Conservation (phyloP, 2,888 invertebrate genomes). For the Tenodera sinensis region DNA sequence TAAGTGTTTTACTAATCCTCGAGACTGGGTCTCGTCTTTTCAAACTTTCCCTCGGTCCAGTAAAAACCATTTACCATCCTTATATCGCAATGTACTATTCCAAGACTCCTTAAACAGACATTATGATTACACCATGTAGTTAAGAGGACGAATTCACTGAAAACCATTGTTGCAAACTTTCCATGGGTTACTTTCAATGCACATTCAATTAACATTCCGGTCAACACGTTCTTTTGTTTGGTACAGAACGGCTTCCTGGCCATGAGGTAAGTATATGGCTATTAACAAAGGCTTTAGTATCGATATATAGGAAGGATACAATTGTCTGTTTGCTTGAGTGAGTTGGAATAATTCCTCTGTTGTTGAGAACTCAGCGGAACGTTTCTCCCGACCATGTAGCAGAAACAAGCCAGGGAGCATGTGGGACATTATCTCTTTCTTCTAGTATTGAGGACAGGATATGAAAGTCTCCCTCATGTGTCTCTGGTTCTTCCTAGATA, state of each 20-base stretch:
- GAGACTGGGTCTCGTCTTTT: no score
- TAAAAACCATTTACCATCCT: no score
- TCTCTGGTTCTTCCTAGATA: background rate
- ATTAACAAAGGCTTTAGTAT: background rate
- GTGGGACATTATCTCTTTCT: background rate
- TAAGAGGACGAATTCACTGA: background rate
- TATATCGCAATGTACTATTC: no score
- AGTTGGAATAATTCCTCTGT: conserved; percentile 15
- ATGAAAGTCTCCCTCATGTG: conserved; percentile 13
- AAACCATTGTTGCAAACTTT: background rate
- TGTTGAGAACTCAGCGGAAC: conserved; percentile 7
- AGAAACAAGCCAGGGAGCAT: conserved; percentile 6
- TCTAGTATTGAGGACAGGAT: conserved; percentile 26
- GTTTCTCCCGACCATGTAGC: background rate
- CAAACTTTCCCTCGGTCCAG: no score
- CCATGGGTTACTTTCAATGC: background rate
- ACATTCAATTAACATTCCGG: background rate
- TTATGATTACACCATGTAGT: no score
- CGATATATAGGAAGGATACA: background rate
- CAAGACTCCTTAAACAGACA: no score
- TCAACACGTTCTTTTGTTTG: background rate
- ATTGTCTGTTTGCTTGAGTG: conserved; percentile 13
- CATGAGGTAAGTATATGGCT: background rate
- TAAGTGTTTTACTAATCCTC: no score
- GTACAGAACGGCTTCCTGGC: background rate